Conservation (phyloP, 2,113 vertebrate species). For the Poicephalus gulielmi region DNA sequence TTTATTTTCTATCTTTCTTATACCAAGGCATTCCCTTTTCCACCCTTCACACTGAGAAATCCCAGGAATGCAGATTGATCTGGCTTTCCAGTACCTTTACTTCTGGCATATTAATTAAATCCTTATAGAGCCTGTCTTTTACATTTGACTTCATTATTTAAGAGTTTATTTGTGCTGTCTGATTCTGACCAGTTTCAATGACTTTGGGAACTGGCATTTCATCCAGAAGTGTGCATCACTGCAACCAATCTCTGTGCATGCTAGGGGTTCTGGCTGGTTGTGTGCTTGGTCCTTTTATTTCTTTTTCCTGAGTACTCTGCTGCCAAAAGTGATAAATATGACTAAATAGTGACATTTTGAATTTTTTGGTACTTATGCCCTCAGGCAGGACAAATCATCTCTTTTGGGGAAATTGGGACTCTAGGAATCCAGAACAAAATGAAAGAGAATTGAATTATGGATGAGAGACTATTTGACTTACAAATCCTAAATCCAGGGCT, state of each 20-base stretch:
- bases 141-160: not conserved
- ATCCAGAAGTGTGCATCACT: not conserved
- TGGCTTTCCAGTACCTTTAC: not conserved
- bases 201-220: not conserved
- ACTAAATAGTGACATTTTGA: not conserved
- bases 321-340: not conserved
- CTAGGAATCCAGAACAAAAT: not conserved
- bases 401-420: not conserved
- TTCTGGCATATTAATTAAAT: not conserved
- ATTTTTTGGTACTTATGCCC: not conserved
- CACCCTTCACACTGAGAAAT: not conserved
- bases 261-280: not conserved
- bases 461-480: not conserved
- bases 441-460: conserved; percentile 5
- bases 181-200: not conserved
- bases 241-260: not conserved
- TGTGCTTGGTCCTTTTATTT: not conserved
- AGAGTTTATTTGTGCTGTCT: not conserved
- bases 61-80: not conserved
- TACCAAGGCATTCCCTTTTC: not conserved
- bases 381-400: not conserved
- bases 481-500: not conserved
- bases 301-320: not conserved
- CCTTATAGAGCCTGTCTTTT: not conserved
- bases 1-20: not conserved